Evolutionary conservation across 2,888 invertebrate genomes (phyloP).

Genomic region (Leptothorax acervorum): DNA sequence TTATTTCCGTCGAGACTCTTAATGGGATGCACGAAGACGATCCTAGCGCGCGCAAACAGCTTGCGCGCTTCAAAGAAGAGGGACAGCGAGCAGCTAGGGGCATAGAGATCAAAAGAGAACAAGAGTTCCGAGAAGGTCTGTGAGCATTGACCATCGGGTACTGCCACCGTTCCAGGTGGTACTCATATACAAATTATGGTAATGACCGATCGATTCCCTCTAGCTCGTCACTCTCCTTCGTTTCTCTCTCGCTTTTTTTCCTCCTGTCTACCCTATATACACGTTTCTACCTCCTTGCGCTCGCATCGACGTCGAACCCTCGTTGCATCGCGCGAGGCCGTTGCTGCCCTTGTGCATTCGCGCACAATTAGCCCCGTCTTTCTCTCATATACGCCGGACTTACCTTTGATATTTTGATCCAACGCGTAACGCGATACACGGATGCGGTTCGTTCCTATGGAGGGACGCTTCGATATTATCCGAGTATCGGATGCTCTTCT

Average conservation of each 20-base stretch:
- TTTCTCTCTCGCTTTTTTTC: constrained; percentile 36
- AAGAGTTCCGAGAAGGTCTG: constrained; percentile 57
- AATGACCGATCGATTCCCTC: constrained; percentile 78
- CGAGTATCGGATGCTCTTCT: constrained; percentile 8
- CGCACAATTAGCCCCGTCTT: constrained; percentile 69
- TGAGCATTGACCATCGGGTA: constrained; percentile 76
- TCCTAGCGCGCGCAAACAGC: constrained; percentile 39
- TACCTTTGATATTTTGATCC: constrained; percentile 78
- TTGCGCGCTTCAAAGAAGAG: constrained; percentile 59
- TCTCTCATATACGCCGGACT: constrained; percentile 23
- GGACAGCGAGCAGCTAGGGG: constrained; percentile 54
- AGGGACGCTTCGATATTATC: neutral
- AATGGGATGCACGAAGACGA: constrained; percentile 47
- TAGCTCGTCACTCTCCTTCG: constrained; percentile 56
- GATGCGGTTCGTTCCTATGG: constrained; percentile 9
- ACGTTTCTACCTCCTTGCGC: constrained; percentile 6
- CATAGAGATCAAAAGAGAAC: constrained; percentile 48
- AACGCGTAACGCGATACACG: constrained; percentile 71
- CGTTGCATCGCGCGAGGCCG: constrained; percentile 21
- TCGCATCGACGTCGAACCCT: constrained; percentile 18
- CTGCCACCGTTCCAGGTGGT: constrained; percentile 79
- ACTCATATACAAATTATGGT: constrained; percentile 83
- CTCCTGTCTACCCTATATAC: neutral
- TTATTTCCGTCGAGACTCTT: constrained; percentile 5
- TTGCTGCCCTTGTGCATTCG: constrained; percentile 51